Evolutionary conservation across 2,888 invertebrate species (phyloP), one percentile per base, ranked within the genome.

Genomic region (Lepidochitona cinerea): DNA sequence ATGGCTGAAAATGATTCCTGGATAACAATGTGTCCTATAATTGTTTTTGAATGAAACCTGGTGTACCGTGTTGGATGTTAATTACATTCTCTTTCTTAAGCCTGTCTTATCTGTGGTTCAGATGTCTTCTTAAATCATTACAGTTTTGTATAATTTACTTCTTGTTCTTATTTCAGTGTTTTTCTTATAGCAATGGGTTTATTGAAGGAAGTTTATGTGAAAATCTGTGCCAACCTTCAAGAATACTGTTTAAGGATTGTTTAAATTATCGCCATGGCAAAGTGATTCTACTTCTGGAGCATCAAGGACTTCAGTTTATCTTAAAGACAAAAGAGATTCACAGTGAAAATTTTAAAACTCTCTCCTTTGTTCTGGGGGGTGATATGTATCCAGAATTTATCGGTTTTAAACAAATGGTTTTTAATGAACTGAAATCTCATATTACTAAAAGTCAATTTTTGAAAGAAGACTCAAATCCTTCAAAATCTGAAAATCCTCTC

Each of bases 191-290:
- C 72, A 91, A 91, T 75, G 92, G 93, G 9, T 84, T 91, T 72
- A 93, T 93, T 6, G 91, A 93, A 70, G 94, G 94, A 41, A 93
- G 93, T 75, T 88, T 94, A n/a, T 95, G 94, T 86, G 90, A 91
- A 23, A 92, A 93, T 0, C 85, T 94, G 23, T 95, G 94, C 86
- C 88, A 91, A 26, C 91, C 92, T 35, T 90, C 92, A 72, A 92
- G 92, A 53, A 91, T 88, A 0, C 41, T 92, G 70, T 92, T 93
- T 14, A 85, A 93, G 14, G 92, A 92, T 9, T 94, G 94, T 84
- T 92, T 93, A 79, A 92, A 93, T 64, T 93, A 93, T 80, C 92
- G 93, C 79, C 91, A 92, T 49, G 93, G 93, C 29, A 94, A 94
- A 88, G 93, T 72, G 32, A 86, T 88, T 29, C 37, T 86, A 5